A percentile compares a stretch with the other conserved stretches of the same genome.
Conservation (phyloP, 2,888 invertebrate species). For the Danaus chrysippus region DNA sequence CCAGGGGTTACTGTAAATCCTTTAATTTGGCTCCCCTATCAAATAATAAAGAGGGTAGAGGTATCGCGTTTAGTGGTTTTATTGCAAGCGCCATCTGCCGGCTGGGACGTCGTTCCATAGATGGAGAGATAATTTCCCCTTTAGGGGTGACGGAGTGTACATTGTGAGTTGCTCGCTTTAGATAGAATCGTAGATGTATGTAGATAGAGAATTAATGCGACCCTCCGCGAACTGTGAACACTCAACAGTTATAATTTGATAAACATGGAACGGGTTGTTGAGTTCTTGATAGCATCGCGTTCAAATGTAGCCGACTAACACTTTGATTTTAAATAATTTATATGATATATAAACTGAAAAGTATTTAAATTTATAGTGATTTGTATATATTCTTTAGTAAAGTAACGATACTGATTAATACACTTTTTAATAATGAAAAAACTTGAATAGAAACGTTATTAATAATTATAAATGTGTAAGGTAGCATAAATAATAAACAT, state of each 20-base stretch:
- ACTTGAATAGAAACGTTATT: not conserved
- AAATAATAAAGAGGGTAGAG: conserved; percentile 75
- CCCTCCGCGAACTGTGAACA: conserved; percentile 40
- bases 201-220: too few relatives aligned
- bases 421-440: too few relatives aligned
- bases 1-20: conserved; percentile 76
- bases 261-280: conserved; percentile 21
- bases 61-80: conserved; percentile 79
- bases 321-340: too few relatives aligned
- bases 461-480: not conserved
- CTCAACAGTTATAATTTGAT: conserved; percentile 57
- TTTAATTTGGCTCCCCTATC: conserved; percentile 79
- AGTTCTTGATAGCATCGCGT: too few relatives aligned
- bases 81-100: conserved; percentile 79
- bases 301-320: too few relatives aligned
- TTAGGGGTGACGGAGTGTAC: conserved; percentile 57
- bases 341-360: too few relatives aligned
- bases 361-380: too few relatives aligned
- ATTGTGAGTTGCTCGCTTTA: conserved; percentile 68
- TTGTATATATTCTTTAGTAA: too few relatives aligned
- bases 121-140: conserved; percentile 76
- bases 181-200: conserved; percentile 55
- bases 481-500: conserved; percentile 8
- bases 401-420: too few relatives aligned
- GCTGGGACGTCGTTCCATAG: conserved; percentile 50